phyloP scores from a whole-genome alignment of 1,140 invertebrate species.

The Formica selysi region DNA sequence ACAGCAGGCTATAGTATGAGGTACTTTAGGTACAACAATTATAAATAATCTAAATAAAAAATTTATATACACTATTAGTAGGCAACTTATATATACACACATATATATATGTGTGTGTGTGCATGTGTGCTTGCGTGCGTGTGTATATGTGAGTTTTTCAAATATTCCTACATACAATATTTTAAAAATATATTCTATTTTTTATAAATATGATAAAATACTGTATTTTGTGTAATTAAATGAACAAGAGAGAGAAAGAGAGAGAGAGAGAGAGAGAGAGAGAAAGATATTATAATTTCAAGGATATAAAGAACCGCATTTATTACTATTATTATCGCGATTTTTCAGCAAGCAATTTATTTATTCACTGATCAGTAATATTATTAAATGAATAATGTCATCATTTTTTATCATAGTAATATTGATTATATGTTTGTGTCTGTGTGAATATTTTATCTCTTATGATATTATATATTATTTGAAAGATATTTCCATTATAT shows the following conservation, averaged over 20 bases:
- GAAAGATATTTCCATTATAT: not conserved
- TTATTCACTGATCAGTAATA: not conserved
- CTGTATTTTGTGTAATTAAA: not conserved
- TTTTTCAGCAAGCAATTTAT: not conserved
- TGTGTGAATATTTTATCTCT: not conserved
- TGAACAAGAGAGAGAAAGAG: not conserved
- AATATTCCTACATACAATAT: not conserved
- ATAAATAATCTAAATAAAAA: not conserved
- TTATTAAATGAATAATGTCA: slow-evolving; percentile 16
- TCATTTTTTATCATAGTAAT: not conserved
- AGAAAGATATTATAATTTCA: not conserved
- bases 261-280: no score
- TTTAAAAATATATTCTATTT: not conserved
- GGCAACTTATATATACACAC: no score
- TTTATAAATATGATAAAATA: not conserved
- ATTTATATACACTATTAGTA: no score
- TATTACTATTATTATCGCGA: not conserved
- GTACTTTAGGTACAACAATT: slow-evolving; percentile 9
- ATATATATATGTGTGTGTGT: no score
- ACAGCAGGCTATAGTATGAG: slow-evolving; percentile 12
- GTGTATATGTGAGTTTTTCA: no score
- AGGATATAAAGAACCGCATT: not conserved
- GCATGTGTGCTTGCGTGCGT: no score
- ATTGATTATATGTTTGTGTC: not conserved
- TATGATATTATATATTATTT: not conserved